Percentiles rank a stretch among this genome's conserved stretches.
Conservation (phyloP, 2,797 vertebrate species). For the Tapirus indicus region DNA sequence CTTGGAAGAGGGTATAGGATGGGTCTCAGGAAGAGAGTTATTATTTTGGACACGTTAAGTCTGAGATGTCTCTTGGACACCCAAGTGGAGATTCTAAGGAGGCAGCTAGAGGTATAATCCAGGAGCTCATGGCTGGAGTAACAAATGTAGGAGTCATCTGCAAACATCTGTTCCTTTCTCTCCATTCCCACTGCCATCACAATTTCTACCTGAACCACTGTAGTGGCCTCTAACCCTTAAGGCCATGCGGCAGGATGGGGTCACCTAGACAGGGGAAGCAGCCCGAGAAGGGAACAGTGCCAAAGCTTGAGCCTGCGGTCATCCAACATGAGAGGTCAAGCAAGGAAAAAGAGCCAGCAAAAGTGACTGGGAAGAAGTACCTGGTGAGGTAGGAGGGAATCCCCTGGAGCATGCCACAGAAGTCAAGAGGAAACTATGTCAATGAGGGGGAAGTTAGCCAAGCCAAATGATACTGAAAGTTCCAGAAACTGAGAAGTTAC, state of each 20-base stretch:
- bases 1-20: accelerated
- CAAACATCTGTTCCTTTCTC: neutral
- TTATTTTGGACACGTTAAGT: accelerated
- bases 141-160: neutral
- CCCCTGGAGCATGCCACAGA: no score
- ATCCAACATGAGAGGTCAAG: neutral
- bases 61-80: neutral
- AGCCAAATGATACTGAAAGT: neutral
- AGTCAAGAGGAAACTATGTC: neutral
- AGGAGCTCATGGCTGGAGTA: neutral
- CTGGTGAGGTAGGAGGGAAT: neutral
- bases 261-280: neutral
- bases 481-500: neutral
- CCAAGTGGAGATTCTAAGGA: neutral
- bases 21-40: neutral
- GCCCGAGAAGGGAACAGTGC: neutral
- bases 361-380: neutral
- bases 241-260: neutral
- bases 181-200: neutral
- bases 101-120: neutral
- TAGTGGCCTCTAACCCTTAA: no score
- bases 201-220: neutral
- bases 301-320: neutral
- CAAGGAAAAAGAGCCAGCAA: neutral
- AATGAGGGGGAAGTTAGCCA: neutral